Conservation (phyloP, 2,113 vertebrate genomes). For the Trogon surrucura region DNA sequence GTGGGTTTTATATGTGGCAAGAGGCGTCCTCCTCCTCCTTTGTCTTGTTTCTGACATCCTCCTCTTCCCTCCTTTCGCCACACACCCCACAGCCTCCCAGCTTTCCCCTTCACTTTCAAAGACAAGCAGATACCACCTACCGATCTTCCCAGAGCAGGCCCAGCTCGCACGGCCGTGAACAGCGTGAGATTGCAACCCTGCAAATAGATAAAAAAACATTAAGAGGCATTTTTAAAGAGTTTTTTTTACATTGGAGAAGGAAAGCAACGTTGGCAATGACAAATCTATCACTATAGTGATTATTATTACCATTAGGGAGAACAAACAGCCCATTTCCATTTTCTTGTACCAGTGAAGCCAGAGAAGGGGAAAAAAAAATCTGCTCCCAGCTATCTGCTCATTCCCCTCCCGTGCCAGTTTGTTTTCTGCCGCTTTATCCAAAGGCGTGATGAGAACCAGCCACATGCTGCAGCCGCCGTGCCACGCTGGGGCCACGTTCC, state of each 20-base stretch:
- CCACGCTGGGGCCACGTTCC: neutral
- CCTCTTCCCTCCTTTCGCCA: neutral
- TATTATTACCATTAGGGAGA: neutral
- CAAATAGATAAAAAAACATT: neutral
- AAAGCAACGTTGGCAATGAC: neutral
- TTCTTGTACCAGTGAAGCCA: neutral
- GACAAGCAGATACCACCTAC: neutral
- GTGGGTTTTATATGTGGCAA: neutral
- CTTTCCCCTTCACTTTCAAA: neutral
- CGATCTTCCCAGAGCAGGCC: neutral
- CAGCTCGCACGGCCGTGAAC: neutral
- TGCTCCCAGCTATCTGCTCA: neutral
- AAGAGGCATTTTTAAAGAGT: neutral
- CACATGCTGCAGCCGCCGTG: neutral
- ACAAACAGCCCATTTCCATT: neutral
- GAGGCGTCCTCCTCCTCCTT: neutral
- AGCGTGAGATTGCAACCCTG: neutral
- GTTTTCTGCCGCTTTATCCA: neutral
- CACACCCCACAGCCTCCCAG: neutral
- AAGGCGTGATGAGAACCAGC: neutral
- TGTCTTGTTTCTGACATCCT: rapidly evolving
- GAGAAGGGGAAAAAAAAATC: neutral
- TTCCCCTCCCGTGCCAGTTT: neutral
- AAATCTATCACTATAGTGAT: neutral
- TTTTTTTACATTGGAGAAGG: neutral